A percentile compares a stretch with the other conserved stretches of the same genome.
phyloP scores from a whole-genome alignment of 2,888 invertebrate genomes.

The Caenorhabditis auriculariae region DNA sequence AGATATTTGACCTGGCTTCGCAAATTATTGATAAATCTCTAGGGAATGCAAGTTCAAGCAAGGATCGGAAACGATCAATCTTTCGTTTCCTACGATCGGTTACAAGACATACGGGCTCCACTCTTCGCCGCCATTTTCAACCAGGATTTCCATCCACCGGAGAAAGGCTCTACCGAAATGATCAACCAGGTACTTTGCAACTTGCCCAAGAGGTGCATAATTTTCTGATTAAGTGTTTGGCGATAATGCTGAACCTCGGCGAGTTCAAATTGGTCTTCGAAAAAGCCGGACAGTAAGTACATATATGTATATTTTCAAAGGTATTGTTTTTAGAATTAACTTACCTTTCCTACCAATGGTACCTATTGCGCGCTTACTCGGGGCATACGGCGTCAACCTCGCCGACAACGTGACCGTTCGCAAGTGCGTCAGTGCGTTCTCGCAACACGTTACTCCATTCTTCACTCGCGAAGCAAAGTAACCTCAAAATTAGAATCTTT shows the following conservation, averaged over 20 bases:
- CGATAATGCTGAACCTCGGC: slow-evolving; percentile 12
- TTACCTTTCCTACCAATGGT: background rate
- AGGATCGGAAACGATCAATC: slow-evolving; percentile 3
- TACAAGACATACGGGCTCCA: background rate
- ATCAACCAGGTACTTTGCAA: slow-evolving; percentile 9
- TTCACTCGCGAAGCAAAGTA: background rate
- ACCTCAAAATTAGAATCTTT: no score
- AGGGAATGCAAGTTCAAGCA: slow-evolving; percentile 11
- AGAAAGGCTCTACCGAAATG: slow-evolving; percentile 10
- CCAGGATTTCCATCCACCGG: slow-evolving; percentile 8
- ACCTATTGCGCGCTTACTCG: slow-evolving; percentile 16
- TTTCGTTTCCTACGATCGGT: slow-evolving; percentile 8
- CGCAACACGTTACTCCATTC: slow-evolving; percentile 4
- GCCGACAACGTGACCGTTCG: slow-evolving; percentile 1
- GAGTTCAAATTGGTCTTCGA: slow-evolving; percentile 13
- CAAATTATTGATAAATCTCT: background rate
- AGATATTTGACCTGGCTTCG: background rate
- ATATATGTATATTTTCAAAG: background rate
- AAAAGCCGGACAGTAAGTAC: slow-evolving; percentile 17
- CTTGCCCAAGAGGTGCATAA: background rate
- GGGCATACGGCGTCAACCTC: slow-evolving; percentile 8
- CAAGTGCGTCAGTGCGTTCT: slow-evolving; percentile 23
- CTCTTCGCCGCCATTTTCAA: slow-evolving; percentile 12
- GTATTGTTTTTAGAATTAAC: background rate
- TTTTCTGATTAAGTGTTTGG: slow-evolving; percentile 10